Evolutionary conservation across 1,140 invertebrate genomes (phyloP).

Genomic region (Stenopsyche tienmushanensis): DNA sequence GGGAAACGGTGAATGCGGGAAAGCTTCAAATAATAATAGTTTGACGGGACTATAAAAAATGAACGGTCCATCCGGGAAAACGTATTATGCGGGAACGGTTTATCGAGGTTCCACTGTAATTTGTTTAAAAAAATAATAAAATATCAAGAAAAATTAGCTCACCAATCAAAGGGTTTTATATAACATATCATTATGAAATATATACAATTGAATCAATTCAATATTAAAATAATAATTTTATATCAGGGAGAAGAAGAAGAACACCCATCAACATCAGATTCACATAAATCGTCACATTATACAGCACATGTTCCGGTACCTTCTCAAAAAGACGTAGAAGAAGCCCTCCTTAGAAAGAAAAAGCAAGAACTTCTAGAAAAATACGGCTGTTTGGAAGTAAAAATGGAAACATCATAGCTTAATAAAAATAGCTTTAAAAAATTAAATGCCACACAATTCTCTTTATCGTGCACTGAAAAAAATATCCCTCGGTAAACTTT

Average conservation of each 20-base stretch:
- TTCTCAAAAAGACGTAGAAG: slow-evolving; percentile 85
- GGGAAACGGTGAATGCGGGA: no score
- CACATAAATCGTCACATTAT: slow-evolving; percentile 55
- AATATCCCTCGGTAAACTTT: no score
- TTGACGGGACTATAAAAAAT: no score
- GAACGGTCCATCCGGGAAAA: no score
- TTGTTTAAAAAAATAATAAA: no score
- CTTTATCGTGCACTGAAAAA: no score
- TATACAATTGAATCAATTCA: background rate
- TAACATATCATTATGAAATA: background rate
- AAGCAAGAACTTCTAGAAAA: slow-evolving; percentile 86
- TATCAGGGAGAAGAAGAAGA: slow-evolving; percentile 41
- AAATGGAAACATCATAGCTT: slow-evolving; percentile 45
- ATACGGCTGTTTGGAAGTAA: slow-evolving; percentile 61
- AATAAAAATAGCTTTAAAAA: no score
- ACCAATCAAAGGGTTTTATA: background rate
- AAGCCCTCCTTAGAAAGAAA: slow-evolving; percentile 81
- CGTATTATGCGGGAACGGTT: no score
- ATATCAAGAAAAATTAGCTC: no score
- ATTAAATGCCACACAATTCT: no score
- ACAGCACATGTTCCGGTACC: slow-evolving; percentile 86
- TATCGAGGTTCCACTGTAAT: no score
- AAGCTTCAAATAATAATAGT: no score
- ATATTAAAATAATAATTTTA: background rate
- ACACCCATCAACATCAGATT: background rate